Evolutionary conservation across 2,797 vertebrate genomes (phyloP), one percentile per base, ranked within the genome.

Genomic region (Xenopus petersii): DNA sequence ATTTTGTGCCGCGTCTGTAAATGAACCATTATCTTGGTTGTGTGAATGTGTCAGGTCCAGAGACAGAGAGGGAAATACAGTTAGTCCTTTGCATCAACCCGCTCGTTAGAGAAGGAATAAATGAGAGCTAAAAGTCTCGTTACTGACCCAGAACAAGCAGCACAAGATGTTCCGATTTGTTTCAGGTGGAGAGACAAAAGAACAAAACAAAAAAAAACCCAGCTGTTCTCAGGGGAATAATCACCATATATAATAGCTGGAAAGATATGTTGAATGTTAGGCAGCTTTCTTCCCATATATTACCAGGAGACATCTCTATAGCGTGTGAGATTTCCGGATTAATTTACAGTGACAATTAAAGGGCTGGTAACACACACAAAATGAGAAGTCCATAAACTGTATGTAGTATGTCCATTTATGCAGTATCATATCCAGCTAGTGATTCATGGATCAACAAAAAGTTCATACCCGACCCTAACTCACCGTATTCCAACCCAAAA

Each of bases 211-310:
- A 64, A 72, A 47, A 70, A 33, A 30, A 1, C 26, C 26, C 26
- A 30, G n/a, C 64, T 58, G 33, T 58, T 73, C 62, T 67, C 64
- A 54, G 17, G 12, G n/a, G 59, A 77, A 42, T 77, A 64, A 73
- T 73, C 56, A 73, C 58, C 16, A 68, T 73, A 59, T 77, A 64
- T 68, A 68, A 77, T 65, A 51, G 17, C 70, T 16, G 46, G 49
- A 63, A 65, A 9, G 68, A 71, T 58, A 47, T 62, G 54, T n/a
- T 56, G 16, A 24, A 4, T 73, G 70, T 58, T 70, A 73, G 56
- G 46, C 47, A 7, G 24, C 64, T 46, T 36, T 62, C 47, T 26
- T 42, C 21, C 36, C 12, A 63, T 62, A 72, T 46, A 61, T 56
- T 26, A 63, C 36, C 36, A 42, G 36, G 36, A 42, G 36, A 42